Evolutionary conservation across 1,140 invertebrate genomes (phyloP), one percentile per base, ranked within the genome.

Genomic region (Aphelenchoides fujianensis): DNA sequence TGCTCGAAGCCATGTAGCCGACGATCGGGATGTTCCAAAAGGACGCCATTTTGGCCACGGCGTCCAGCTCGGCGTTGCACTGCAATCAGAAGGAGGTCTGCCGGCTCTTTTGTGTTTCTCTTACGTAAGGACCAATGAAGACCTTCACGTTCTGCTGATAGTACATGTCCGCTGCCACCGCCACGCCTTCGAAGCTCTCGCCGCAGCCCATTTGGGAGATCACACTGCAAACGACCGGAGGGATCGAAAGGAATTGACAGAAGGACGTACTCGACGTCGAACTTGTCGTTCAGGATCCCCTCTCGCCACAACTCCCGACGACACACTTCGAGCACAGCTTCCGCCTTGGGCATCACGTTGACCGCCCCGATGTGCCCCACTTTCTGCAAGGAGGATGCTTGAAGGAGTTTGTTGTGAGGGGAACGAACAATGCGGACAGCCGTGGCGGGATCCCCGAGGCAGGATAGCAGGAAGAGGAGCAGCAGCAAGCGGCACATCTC

Each of bases 151-250:
- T 81, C 61, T 84, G 82, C 54, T 79, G 79, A 63, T 83, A 82
- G 61, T 82, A 83, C 82, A 83, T 84, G 54, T 83, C 80, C 23
- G 81, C 81, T 2, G 75, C 81, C 9, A 83, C 81, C 9, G 81
- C 81, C 32, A 83, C 81, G 34, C 81, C 81, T 70, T 83, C 81
- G 55, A 79, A 84, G 3, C 74, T 68, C 54, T 83, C 82, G 12
- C 81, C 81, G 48, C 81, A 83, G 9, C 77, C 76, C 76, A 79
- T 77, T 73, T 77, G 76, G 16, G 73, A 75, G 0, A 77, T 37
- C 19, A 79, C 70, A 19, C 76, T 75, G 54, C 53, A 76, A 75
- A 16, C 19, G 23, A 73, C 5, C 7, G 70, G 2, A 2, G 12
- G 23, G n/a, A n/a, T 57, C n/a, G 34, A 37, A 69, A 68, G 36